phyloP scores from a whole-genome alignment of 2,888 invertebrate species.

The Ptychoptera albimana region DNA sequence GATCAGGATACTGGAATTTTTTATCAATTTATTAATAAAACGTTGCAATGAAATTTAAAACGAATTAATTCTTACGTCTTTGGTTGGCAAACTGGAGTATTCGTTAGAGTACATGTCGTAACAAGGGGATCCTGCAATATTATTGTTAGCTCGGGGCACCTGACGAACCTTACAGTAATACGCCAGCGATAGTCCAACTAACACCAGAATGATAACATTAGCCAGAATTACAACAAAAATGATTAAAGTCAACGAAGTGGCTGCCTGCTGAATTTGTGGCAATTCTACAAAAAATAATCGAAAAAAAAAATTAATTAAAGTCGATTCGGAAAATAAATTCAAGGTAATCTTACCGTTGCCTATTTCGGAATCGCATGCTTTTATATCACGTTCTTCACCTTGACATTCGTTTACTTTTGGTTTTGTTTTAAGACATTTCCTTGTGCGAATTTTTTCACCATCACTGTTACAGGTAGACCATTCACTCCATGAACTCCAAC shows the following conservation, averaged over 20 bases:
- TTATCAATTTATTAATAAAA: no score
- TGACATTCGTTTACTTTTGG: constrained; percentile 45
- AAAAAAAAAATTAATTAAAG: background rate
- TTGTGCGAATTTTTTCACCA: constrained; percentile 49
- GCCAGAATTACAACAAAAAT: background rate
- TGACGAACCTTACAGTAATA: background rate
- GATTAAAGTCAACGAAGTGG: background rate
- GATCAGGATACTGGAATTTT: constrained; percentile 23
- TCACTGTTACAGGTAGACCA: constrained; percentile 51
- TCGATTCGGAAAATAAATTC: no score
- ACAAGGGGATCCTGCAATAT: constrained; percentile 61
- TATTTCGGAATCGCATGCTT: constrained; percentile 35
- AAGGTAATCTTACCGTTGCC: constrained; percentile 17
- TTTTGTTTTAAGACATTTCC: constrained; percentile 42
- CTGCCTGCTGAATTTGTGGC: background rate
- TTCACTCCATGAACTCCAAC: constrained; percentile 60
- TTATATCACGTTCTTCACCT: constrained; percentile 50
- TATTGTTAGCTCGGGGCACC: constrained; percentile 25
- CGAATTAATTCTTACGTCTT: constrained; percentile 44
- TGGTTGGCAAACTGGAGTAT: constrained; percentile 67
- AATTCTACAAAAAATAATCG: background rate
- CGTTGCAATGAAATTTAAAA: background rate
- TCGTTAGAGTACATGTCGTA: constrained; percentile 71
- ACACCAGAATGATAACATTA: background rate
- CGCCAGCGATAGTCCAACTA: background rate